Evolutionary conservation across 2,888 invertebrate genomes (phyloP), one percentile per base, ranked within the genome.

Genomic region (Epistrophe eligans): DNA sequence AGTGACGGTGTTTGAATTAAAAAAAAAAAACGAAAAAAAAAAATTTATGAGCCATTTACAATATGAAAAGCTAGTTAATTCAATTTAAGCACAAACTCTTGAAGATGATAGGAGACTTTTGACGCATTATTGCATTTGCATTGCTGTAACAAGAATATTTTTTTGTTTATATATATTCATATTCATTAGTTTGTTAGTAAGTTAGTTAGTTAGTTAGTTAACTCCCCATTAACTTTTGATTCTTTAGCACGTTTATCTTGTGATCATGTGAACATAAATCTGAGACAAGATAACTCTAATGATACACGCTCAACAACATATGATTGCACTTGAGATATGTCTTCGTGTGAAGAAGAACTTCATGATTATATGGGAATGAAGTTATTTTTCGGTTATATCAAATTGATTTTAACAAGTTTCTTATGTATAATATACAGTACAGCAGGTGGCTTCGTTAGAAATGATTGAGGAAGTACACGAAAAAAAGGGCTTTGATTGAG

Each of bases 21-120:
- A 10, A 38, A 9, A 15, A 57, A 58, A 58, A 13, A 66, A 10
- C 17, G 4, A 15, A 57, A 58, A 58, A 58, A 28, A 17, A 48
- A 45, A 50, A 67, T 67, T 67, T 67, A 67, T 67, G 50, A 67
- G 50, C 17, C 50, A 67, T 67, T 50, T 67, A 67, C 67, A 67
- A 67, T 58, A 38, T 67, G 50, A 50, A 64, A 64, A 70, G 55
- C 70, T 70, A 38, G 70, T 70, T 70, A 70, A 70, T 70, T 70
- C 70, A 70, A 70, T 70, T 55, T 55, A 28, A 67, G 48, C 32
- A 38, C 50, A 55, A 70, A 28, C 28, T 32, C 2, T 0, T 67
- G 17, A 55, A 55, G n/a, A 40, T 38, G 38, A 70, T 38, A 50
- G 35, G 55, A 70, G 32, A 35, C 66, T 45, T 35, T 50, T 62